phyloP scores from a whole-genome alignment of 2,113 vertebrate genomes.

The Prionailurus viverrinus region DNA sequence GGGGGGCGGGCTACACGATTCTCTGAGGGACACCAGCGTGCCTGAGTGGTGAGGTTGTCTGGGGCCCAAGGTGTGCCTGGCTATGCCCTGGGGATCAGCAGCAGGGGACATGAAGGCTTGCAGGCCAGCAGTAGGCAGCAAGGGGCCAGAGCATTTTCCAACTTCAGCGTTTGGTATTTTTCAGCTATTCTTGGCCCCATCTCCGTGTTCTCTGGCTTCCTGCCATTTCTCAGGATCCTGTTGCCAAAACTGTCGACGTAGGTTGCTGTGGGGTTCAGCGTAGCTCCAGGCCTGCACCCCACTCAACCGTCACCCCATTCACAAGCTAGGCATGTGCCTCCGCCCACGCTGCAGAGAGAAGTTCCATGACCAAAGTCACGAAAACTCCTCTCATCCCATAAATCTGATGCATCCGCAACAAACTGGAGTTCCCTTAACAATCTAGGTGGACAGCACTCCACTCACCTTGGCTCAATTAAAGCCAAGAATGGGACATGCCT shows the following conservation, averaged over 20 bases:
- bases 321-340: neutral
- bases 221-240: conserved; percentile 88
- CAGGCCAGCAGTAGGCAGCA: neutral
- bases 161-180: conserved; percentile 81
- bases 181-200: conserved; percentile 84
- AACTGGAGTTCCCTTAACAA: conserved; percentile 4
- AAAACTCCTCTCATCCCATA: neutral
- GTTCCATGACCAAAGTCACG: neutral
- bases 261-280: conserved; percentile 24
- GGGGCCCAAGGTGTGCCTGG: neutral
- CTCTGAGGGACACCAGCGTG: neutral
- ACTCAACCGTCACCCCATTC: neutral
- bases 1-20: neutral
- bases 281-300: conserved; percentile 73
- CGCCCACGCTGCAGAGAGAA: neutral
- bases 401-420: neutral
- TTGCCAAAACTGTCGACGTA: conserved; percentile 83
- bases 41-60: neutral
- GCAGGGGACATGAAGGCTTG: conserved; percentile 41
- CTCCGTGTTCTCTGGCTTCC: conserved; percentile 82
- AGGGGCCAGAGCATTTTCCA: neutral
- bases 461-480: neutral
- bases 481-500: neutral
- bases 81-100: neutral
- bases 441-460: neutral